Base-by-base conservation (phyloP, 1,140 invertebrate genomes). In the Ips typographus region DNA sequence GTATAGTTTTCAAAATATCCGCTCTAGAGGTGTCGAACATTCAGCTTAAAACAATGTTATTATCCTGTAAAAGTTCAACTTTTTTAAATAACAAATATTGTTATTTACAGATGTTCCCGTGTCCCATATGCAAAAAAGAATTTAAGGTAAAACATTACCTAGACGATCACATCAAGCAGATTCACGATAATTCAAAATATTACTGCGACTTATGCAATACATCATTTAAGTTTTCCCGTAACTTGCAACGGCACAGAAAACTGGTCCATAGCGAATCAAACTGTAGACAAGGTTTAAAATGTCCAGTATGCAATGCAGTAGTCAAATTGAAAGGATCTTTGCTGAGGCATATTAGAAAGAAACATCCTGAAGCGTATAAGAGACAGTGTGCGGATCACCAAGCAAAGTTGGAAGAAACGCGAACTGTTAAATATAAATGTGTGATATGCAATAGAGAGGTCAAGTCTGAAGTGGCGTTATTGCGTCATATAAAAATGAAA, bases 281-380 rank as follows among this genome's bases (percentile, higher is more conserved):
- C 22, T 22, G 22, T 22, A 8, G 22, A 4, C 6, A 56, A 8
- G 6, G 37, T 3, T 1, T 51, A 4, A 63, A 71, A 55, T 71
- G 80, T 72, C 75, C 75, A 38, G 69, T 77, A 51, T 80, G 79
- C 68, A 44, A 72, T 5, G 74, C 69, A 5, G 70, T 72, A 52
- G 71, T 81, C 4, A 78, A 80, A 71, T 70, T 78, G 39, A 71
- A 74, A 22, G 76, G 74, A 69, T 81, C 80, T 5, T 62, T 80
- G 5, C 60, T 72, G 22, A 71, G 79, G 39, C 80, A 81, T 69
- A 67, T 80, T 5, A 76, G 72, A 55, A 72, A 70, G 62, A 72
- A 70, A 39, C 79, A 80, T 74, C 65, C 70, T 2, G 73, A 65
- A 49, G 43, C 74, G 5, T 72, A 73, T 56, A 57, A 63, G 64